Conservation (phyloP, 2,113 vertebrate species). For the Burhinus bistriatus region DNA sequence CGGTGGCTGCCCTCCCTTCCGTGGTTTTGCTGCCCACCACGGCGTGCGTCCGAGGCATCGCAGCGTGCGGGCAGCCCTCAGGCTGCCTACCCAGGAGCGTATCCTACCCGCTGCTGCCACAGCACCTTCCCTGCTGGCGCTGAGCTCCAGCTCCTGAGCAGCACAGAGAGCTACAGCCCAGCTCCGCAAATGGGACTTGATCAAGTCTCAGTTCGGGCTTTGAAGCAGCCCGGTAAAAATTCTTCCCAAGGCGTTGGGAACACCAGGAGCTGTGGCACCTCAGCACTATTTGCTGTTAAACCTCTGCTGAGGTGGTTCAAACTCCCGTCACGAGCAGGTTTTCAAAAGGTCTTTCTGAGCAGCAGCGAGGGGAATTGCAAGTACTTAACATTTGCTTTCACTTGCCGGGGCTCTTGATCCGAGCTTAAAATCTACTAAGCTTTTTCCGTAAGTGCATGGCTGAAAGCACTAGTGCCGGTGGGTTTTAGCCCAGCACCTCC, state of each 20-base stretch:
- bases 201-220: not conserved
- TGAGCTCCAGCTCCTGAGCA: not conserved
- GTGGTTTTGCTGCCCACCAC: not conserved
- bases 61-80: not conserved
- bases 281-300: not conserved
- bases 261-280: not conserved
- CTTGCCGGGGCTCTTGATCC: not conserved
- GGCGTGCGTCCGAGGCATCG: not conserved
- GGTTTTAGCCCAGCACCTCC: not conserved
- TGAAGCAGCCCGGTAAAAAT: not conserved
- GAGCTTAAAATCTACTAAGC: conserved; percentile 20
- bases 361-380: not conserved
- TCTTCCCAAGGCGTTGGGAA: not conserved
- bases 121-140: not conserved
- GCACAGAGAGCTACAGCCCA: not conserved
- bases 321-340: not conserved
- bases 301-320: not conserved
- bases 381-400: not conserved
- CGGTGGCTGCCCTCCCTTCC: not conserved
- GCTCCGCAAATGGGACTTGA: not conserved
- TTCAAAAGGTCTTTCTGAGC: not conserved
- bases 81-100: not conserved
- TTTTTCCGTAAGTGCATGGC: not conserved
- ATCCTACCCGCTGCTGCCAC: rapidly evolving
- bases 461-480: not conserved